A percentile compares a stretch with the other conserved stretches of the same genome.
phyloP scores from a whole-genome alignment of 2,888 invertebrate genomes.

The Thysanoteuthis rhombus region DNA sequence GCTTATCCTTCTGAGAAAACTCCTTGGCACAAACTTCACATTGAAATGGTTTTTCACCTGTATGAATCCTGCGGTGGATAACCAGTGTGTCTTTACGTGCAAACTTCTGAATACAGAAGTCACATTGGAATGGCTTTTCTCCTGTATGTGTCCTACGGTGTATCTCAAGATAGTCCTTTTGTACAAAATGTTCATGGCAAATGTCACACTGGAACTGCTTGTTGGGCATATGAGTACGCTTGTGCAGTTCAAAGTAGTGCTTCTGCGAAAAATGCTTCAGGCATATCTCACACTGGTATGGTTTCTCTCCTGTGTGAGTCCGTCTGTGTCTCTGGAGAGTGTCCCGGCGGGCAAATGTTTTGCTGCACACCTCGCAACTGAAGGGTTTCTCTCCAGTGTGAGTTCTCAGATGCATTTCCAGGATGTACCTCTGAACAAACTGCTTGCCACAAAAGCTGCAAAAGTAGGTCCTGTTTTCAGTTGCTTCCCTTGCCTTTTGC shows the following conservation, averaged over 20 bases:
- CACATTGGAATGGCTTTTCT: not conserved
- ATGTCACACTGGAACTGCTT: not conserved
- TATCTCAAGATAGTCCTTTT: not conserved
- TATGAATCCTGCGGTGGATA: not conserved
- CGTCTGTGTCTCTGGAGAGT: not conserved
- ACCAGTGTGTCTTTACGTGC: not conserved
- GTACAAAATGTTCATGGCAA: not conserved
- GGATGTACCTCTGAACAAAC: not conserved
- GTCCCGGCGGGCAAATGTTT: not conserved
- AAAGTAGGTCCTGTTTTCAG: not conserved
- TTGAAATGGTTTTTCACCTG: not conserved
- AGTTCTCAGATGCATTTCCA: not conserved
- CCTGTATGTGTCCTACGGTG: not conserved
- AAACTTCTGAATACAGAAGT: not conserved
- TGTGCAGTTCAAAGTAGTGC: not conserved
- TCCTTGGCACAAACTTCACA: not conserved
- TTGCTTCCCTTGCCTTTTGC: not conserved
- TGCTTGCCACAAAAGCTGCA: not conserved
- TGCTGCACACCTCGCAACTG: not conserved
- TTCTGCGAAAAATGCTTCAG: not conserved
- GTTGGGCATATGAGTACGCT: not conserved
- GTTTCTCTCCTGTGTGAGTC: not conserved
- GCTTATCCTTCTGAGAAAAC: not conserved
- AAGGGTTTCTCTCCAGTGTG: not conserved
- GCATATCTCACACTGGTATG: constrained; percentile 17